Evolutionary conservation across 2,113 vertebrate genomes (phyloP).

Genomic region (Proterorhinus semilunaris): DNA sequence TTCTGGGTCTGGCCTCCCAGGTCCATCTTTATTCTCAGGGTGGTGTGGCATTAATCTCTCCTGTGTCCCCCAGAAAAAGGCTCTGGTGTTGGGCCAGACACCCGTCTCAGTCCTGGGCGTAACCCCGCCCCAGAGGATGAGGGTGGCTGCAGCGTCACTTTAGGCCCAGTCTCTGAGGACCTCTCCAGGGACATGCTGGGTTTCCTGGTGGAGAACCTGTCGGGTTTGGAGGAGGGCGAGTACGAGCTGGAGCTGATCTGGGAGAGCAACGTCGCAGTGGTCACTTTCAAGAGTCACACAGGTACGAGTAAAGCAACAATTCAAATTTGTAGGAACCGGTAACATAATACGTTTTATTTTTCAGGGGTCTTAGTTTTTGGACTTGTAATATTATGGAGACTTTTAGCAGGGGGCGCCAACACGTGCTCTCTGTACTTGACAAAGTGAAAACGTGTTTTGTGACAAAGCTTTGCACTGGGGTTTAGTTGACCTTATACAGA

Average conservation of each 20-base stretch:
- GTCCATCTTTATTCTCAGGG: too few species aligned
- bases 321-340: too few species aligned
- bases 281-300: slow-evolving; percentile 71
- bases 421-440: too few species aligned
- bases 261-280: slow-evolving; percentile 70
- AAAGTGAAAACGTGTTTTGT: too few species aligned
- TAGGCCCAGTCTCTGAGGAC: slow-evolving; percentile 60
- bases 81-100: not conserved
- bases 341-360: too few species aligned
- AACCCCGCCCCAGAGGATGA: slow-evolving; percentile 61
- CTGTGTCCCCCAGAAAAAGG: slow-evolving; percentile 11
- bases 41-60: not conserved
- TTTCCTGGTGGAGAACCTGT: slow-evolving; percentile 82
- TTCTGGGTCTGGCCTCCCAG: too few species aligned
- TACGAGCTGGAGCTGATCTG: slow-evolving; percentile 81
- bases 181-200: slow-evolving; percentile 50
- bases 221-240: slow-evolving; percentile 52
- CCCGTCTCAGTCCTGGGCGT: not conserved
- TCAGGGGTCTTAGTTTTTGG: too few species aligned
- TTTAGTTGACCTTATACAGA: too few species aligned
- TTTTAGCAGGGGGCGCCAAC: too few species aligned
- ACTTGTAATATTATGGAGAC: too few species aligned
- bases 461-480: too few species aligned
- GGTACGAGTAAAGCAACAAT: slow-evolving; percentile 70
- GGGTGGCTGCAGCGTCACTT: too few species aligned